These are phyloP conservation scores for Diorhabda sublineata DNA, from an alignment of 1,140 invertebrate species.

Conservation along the genomic window DNA sequence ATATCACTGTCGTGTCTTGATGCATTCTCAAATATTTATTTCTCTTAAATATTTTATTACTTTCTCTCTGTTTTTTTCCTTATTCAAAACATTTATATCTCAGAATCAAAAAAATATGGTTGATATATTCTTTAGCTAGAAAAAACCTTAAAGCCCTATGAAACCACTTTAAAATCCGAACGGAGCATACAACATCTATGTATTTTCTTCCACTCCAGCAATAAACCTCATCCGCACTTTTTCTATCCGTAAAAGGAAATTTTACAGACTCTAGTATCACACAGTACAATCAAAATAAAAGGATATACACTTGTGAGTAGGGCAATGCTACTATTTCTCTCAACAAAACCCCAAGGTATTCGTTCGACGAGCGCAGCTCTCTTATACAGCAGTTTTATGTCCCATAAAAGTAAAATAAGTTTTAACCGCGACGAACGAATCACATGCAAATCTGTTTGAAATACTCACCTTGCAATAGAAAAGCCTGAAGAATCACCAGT, in stretches of 20 bases:
- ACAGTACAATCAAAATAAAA: not conserved
- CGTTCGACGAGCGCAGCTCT: not conserved
- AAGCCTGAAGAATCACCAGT: constrained; percentile 21
- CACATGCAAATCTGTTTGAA: constrained; percentile 8
- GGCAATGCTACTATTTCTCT: not conserved
- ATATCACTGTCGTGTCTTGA: too few relatives aligned
- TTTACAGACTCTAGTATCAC: not conserved
- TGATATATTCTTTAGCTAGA: too few relatives aligned
- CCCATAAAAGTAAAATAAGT: not conserved
- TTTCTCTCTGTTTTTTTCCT: too few relatives aligned
- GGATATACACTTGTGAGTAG: not conserved
- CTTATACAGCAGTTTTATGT: not conserved
- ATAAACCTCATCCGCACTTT: not conserved
- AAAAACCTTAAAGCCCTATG: too few relatives aligned
- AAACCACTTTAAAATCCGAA: too few relatives aligned
- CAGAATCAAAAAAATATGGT: too few relatives aligned
- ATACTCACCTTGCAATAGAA: constrained; percentile 25
- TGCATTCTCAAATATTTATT: too few relatives aligned
- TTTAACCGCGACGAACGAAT: not conserved
- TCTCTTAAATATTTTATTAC: too few relatives aligned
- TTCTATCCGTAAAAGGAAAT: constrained; percentile 6
- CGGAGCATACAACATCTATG: too few relatives aligned
- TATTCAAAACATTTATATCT: too few relatives aligned
- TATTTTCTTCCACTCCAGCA: too few relatives aligned
- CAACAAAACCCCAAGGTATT: not conserved